Evolutionary conservation across 2,797 vertebrate species (phyloP), one percentile per base, ranked within the genome.

Genomic region (Lerista edwardsae): DNA sequence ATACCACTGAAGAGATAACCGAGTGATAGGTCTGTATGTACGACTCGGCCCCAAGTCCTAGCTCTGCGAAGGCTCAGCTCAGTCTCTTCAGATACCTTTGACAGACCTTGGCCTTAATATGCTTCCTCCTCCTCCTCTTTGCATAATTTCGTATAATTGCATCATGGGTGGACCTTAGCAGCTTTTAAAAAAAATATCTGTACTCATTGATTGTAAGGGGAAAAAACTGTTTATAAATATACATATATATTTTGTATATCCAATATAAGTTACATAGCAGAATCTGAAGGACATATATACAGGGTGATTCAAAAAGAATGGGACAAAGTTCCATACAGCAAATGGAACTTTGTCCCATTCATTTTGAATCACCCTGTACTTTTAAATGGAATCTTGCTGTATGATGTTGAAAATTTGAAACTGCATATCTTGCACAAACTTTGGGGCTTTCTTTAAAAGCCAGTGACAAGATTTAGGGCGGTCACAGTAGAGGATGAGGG

Each of bases 181-280:
- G 92, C 93, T 86, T 96, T 96, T 96, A 94, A 96, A 96, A 88
- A 41, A 57, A 34, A 55, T 94, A 95, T 84, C 87, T 90, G 65
- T 84, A 92, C 90, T 91, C 91, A 73, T 72, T 34, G 47, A 93
- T 44, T 95, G 94, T 94, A 95, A 94, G 93, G 93, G 95, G 93
- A 14, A 51, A n/a, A 51, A 93, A 91, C 85, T 86, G 84, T 96
- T 96, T 96, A 93, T 96, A 94, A 90, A 87, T 65, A 82, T 25
- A 76, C 29, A 94, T 91, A 90, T 96, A 94, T 96, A 96, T 96
- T 96, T 90, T 96, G 94, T 96, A 95, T 94, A 95, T 95, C 89
- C 89, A 93, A 69, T 92, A 94, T 88, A 94, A 88, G 86, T 1
- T 93, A 94, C 79, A 86, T 96, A 94, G 78, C 91, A 67, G 82